Evolutionary conservation across 2,797 vertebrate species (phyloP).

Genomic region (Toxotes lorentzi): DNA sequence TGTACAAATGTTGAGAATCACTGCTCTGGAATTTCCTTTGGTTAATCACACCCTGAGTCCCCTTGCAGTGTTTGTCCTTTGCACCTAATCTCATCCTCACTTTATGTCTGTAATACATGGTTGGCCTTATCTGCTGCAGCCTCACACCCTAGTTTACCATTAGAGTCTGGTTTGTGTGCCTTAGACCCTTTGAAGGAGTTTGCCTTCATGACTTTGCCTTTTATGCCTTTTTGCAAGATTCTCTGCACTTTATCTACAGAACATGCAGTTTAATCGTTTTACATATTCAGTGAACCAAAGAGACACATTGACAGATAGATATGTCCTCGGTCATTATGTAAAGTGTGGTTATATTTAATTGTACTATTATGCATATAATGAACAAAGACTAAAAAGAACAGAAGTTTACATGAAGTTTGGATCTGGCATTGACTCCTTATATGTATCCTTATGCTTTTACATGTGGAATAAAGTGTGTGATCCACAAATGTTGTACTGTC

Average conservation of each 20-base stretch:
- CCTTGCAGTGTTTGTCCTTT: slow-evolving; percentile 9
- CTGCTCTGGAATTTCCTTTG: background rate
- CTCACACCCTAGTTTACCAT: background rate
- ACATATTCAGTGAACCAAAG: slow-evolving; percentile 42
- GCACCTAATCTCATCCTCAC: background rate
- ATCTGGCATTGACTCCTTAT: background rate
- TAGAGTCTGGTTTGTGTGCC: slow-evolving; percentile 14
- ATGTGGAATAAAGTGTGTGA: slow-evolving; percentile 51
- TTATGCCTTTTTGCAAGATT: background rate
- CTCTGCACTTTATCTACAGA: slow-evolving; percentile 24
- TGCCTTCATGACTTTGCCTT: slow-evolving; percentile 6
- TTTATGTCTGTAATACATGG: slow-evolving; percentile 5
- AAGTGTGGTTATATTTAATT: slow-evolving; percentile 7
- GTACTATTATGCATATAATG: background rate
- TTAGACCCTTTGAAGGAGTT: slow-evolving; percentile 11
- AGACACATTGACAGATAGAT: too few relatives aligned
- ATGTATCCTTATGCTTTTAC: slow-evolving; percentile 2
- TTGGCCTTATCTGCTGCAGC: slow-evolving; percentile 44
- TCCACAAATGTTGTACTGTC: slow-evolving; percentile 1
- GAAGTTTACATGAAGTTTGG: slow-evolving; percentile 5
- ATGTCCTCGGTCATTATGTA: background rate
- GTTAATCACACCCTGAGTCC: slow-evolving; percentile 1
- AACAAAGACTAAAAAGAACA: background rate
- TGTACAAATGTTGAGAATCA: background rate
- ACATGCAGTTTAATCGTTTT: background rate